Conservation (phyloP, 2,888 invertebrate genomes). For the Formica aserva region DNA sequence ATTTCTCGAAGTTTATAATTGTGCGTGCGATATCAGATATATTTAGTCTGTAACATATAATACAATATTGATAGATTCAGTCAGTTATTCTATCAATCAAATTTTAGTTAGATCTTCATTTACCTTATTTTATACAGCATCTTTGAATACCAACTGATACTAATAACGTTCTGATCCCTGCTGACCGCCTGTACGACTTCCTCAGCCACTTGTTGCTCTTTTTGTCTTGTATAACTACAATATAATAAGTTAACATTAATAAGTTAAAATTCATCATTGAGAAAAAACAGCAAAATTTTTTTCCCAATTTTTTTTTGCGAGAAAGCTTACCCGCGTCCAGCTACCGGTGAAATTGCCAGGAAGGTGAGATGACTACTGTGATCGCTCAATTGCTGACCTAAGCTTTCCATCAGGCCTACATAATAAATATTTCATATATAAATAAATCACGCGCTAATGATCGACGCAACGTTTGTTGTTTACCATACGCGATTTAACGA, state of each 20-base stretch:
- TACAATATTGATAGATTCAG: background rate
- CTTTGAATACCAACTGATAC: conserved; percentile 74
- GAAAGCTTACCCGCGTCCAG: conserved; percentile 74
- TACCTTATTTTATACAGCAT: conserved; percentile 77
- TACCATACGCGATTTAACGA: conserved; percentile 16
- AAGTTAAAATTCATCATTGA: background rate
- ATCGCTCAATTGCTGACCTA: conserved; percentile 77
- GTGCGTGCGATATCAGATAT: background rate
- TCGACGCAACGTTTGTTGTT: background rate
- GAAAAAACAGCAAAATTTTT: background rate
- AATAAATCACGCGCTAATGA: conserved; percentile 23
- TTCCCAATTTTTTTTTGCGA: background rate
- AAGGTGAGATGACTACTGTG: conserved; percentile 78
- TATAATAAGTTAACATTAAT: background rate
- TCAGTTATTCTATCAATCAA: background rate
- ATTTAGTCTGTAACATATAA: background rate
- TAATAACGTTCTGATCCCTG: conserved; percentile 76
- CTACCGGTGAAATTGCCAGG: conserved; percentile 80
- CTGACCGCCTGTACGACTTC: conserved; percentile 81
- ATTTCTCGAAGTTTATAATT: background rate
- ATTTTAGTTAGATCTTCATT: background rate
- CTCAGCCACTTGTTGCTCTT: conserved; percentile 78
- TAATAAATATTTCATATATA: conserved; percentile 67
- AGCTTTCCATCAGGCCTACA: conserved; percentile 81
- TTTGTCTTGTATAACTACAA: conserved; percentile 72